Conservation (phyloP, 2,888 invertebrate species). For the Idaea straminata region DNA sequence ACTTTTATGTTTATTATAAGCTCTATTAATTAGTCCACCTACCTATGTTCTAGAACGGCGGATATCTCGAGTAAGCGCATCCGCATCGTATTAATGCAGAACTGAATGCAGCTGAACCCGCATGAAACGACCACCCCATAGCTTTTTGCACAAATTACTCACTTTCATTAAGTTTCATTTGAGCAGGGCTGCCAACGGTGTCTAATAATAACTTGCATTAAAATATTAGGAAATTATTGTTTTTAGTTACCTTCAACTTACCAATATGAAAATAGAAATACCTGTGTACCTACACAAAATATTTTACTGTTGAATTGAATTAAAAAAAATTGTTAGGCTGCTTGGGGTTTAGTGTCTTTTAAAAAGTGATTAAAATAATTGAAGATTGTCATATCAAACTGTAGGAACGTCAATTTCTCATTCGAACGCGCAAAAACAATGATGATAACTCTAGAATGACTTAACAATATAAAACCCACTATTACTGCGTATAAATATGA, state of each 20-base stretch:
- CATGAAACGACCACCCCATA: conserved; percentile 68
- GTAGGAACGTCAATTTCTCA: neutral
- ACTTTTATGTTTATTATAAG: neutral
- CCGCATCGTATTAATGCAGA: conserved; percentile 53
- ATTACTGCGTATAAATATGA: conserved; percentile 27
- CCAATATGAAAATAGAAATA: too few relatives aligned
- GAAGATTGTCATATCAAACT: neutral
- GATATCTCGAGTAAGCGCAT: conserved; percentile 53
- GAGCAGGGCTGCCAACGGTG: neutral
- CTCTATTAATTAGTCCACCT: neutral
- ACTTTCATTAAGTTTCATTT: conserved; percentile 1
- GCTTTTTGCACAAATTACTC: conserved; percentile 43
- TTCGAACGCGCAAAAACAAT: neutral
- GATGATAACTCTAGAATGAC: neutral
- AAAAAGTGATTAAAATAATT: too few relatives aligned
- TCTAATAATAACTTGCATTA: neutral
- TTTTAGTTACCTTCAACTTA: too few relatives aligned
- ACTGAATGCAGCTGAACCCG: conserved; percentile 70
- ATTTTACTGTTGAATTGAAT: too few relatives aligned
- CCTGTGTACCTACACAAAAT: too few relatives aligned
- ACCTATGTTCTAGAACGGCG: conserved; percentile 15
- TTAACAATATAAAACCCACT: neutral
- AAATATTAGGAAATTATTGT: neutral
- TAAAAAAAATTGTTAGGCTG: too few relatives aligned
- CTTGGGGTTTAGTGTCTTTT: too few relatives aligned